phyloP scores from a whole-genome alignment of 1,140 invertebrate species.

The Leptonema lineaticorne region DNA sequence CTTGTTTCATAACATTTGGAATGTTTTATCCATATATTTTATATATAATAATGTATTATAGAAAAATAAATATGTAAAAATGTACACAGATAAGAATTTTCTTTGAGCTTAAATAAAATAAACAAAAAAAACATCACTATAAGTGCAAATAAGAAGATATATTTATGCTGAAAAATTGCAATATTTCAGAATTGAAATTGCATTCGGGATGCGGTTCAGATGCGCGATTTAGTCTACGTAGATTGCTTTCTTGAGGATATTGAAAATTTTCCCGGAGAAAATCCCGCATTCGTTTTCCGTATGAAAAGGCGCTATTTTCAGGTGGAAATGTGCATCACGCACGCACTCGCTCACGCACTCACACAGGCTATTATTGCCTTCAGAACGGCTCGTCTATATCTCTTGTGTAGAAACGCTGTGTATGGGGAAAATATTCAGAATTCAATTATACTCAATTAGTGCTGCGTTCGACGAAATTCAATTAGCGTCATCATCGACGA shows the following conservation, averaged over 20 bases:
- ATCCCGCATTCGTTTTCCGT: background rate
- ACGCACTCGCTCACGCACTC: background rate
- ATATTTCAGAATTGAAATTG: background rate
- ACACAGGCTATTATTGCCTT: background rate
- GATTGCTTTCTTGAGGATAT: background rate
- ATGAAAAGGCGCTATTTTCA: background rate
- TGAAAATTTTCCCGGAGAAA: too few relatives aligned
- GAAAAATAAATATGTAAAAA: too few relatives aligned
- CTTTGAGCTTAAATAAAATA: too few relatives aligned
- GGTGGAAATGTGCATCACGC: background rate
- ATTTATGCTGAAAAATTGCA: too few relatives aligned
- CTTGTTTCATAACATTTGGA: too few relatives aligned
- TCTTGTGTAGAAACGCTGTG: background rate
- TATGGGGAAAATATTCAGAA: background rate
- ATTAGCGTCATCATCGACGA: conserved; percentile 2
- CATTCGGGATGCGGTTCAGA: background rate
- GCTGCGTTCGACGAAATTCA: conserved; percentile 5
- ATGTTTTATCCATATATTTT: too few relatives aligned
- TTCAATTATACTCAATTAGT: conserved; percentile 7
- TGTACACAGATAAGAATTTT: too few relatives aligned
- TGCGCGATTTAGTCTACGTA: background rate
- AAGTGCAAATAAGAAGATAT: too few relatives aligned
- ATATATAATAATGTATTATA: too few relatives aligned
- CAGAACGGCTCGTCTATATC: background rate
- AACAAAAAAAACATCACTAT: too few relatives aligned